Base-by-base conservation (phyloP, 2,113 vertebrate genomes). In the Campylorhamphus procurvoides region DNA sequence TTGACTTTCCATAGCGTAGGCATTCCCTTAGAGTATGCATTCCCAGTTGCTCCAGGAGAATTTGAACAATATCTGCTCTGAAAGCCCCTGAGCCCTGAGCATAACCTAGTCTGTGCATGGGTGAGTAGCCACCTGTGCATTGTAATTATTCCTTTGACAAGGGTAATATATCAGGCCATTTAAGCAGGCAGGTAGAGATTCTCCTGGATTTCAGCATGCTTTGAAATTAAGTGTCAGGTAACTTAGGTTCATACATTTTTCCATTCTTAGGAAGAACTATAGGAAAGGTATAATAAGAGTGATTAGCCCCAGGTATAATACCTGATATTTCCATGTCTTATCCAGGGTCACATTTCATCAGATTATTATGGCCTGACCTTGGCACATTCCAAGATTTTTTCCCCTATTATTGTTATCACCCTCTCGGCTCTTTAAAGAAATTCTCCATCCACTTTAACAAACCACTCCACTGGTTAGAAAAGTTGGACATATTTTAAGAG, bases 361-460 rank as follows among this genome's bases (percentile, higher is more conserved):
- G 62, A 66, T 62, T 22, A 1, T 87, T 91, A 49, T 2, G 4
- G 29, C 28, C 64, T 90, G 89, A 93, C 87, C 79, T 71, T 84
- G 87, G 39, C 75, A 78, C 76, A 94, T 92, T 94, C 85, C 69
- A 90, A 92, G 85, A 86, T 25, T 78, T 90, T 93, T 90, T 10
- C 22, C 69, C 64, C 79, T 60, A 55, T 84, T 62, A 40, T 35
- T 91, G 42, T 87, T 91, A 82, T 71, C 71, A 86, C 40, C 68
- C 71, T 74, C 78, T 83, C 56, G 62, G 60, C 39, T 97, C 78
- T 90, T 89, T 86, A 79, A 86, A 80, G 81, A 80, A 85, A 82
- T 69, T 87, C 77, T 64, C 72, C 37, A 27, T 85, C 55, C n/a
- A 52, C 19, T 24, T 73, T 83, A 91, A 84, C 23, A 74, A 87